Evolutionary conservation across 2,113 vertebrate genomes (phyloP), one percentile per base, ranked within the genome.

Genomic region (Planiliza haematocheilus): DNA sequence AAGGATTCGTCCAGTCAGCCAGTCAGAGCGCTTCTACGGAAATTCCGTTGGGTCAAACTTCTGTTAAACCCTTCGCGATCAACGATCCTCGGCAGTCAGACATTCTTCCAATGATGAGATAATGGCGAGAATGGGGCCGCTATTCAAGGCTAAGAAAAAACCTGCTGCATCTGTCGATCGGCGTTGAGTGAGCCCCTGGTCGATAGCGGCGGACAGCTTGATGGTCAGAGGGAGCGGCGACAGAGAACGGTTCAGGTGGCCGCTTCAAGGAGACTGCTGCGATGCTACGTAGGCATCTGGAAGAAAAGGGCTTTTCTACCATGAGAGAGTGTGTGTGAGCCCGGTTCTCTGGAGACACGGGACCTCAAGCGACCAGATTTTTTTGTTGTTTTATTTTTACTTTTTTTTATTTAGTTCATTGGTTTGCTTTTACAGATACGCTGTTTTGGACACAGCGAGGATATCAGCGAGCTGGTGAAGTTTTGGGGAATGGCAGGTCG

Each of bases 401-500:
- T 17, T 10, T 36, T 55, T 74, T 50, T 20, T 60, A 5, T 50
- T 55, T 2, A 0, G 10, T 16, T 43, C 9, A 3, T 16, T 21
- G 16, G 8, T 20, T 58, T 52, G 6, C 38, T 42, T 37, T 41
- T 21, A n/a, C 18, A 24, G 4, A 57, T 8, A 30, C 46, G 65
- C 43, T 21, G 78, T 59, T 66, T 57, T 8, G 21, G 38, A 62
- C 2, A 43, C 42, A 53, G 61, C 43, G 65, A 59, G 51, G 36
- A 65, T 18, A 55, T 30, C 36, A 2, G 58, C 21, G 62, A 70
- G 62, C 77, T 69, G 67, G 64, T 64, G 67, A 79, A 91, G 66
- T 85, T 80, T 81, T 71, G 88, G 89, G 94, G 92, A 46, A 97
- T 97, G 96, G 95, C 96, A 81, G 94, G 89, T 89, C 93, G 96